Evolutionary conservation across 2,797 vertebrate species (phyloP).

Genomic region (Lacerta bilineata): DNA sequence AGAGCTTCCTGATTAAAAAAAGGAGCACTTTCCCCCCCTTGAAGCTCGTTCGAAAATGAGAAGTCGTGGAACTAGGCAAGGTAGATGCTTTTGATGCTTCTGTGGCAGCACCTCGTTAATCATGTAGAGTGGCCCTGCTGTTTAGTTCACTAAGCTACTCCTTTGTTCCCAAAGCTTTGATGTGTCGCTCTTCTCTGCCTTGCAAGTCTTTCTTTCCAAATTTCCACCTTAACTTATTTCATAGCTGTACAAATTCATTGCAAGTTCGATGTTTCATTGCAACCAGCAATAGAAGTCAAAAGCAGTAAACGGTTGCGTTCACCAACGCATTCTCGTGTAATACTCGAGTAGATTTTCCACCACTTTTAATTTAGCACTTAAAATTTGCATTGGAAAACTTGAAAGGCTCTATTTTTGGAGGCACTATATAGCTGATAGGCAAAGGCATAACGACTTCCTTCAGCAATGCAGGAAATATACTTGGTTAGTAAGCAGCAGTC

Average conservation of each 20-base stretch:
- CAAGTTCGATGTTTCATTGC: background rate
- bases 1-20: slow-evolving; percentile 2
- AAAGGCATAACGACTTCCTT: slow-evolving; percentile 22
- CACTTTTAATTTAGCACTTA: slow-evolving; percentile 41
- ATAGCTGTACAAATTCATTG: slow-evolving; percentile 26
- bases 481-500: background rate
- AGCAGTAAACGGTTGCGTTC: slow-evolving; percentile 40
- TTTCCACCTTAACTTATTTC: slow-evolving; percentile 38
- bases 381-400: slow-evolving; percentile 57
- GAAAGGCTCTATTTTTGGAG: slow-evolving; percentile 63
- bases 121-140: background rate
- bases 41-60: slow-evolving; percentile 37
- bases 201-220: slow-evolving; percentile 29
- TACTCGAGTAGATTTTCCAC: slow-evolving; percentile 60
- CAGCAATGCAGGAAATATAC: background rate
- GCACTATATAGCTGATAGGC: slow-evolving; percentile 42
- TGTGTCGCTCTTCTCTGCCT: slow-evolving; percentile 37
- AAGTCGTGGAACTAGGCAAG: slow-evolving; percentile 20
- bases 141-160: slow-evolving; percentile 40
- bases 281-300: slow-evolving; percentile 2
- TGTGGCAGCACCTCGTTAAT: slow-evolving; percentile 32
- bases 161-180: slow-evolving; percentile 39
- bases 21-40: slow-evolving; percentile 6
- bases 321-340: slow-evolving; percentile 24
- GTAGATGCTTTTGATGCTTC: slow-evolving; percentile 25